Evolutionary conservation across 2,888 invertebrate genomes (phyloP).

Genomic region (Leucophenga maculata): DNA sequence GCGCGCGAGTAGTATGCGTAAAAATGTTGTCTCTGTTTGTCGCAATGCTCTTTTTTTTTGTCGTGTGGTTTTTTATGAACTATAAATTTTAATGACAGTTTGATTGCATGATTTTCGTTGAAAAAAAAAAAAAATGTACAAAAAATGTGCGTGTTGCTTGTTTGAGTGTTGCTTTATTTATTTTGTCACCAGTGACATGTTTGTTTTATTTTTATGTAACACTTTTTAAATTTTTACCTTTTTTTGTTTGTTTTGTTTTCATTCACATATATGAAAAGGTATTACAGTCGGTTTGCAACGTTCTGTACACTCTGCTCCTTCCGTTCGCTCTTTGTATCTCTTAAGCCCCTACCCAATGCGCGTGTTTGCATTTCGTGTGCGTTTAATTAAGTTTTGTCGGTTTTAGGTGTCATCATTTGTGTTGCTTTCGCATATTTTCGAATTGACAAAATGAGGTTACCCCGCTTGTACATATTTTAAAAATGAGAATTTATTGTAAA

Average conservation of each 20-base stretch:
- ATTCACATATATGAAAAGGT: too few species aligned
- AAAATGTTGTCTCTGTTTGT: conserved; percentile 23
- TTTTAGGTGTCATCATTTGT: conserved; percentile 38
- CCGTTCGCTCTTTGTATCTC: neutral
- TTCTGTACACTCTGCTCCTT: neutral
- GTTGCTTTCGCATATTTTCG: neutral
- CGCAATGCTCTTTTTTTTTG: neutral
- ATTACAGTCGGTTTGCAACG: too few species aligned
- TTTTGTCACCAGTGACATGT: too few species aligned
- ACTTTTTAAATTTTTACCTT: too few species aligned
- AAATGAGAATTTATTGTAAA: too few species aligned
- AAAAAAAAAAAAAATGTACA: too few species aligned
- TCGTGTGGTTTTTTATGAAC: conserved; percentile 26
- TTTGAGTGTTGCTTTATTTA: too few species aligned
- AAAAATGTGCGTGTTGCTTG: too few species aligned
- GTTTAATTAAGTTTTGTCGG: conserved; percentile 58
- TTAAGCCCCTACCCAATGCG: conserved; percentile 14
- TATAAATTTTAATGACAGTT: conserved; percentile 30
- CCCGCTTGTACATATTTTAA: too few species aligned
- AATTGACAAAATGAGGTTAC: too few species aligned
- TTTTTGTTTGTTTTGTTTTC: too few species aligned
- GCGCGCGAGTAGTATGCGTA: conserved; percentile 11
- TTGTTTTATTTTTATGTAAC: too few species aligned
- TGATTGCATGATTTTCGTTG: conserved; percentile 7
- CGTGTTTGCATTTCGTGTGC: conserved; percentile 41